These are phyloP conservation scores for Drosophila santomea DNA, from an alignment of 1,140 invertebrate species.

Conservation along the genomic window DNA sequence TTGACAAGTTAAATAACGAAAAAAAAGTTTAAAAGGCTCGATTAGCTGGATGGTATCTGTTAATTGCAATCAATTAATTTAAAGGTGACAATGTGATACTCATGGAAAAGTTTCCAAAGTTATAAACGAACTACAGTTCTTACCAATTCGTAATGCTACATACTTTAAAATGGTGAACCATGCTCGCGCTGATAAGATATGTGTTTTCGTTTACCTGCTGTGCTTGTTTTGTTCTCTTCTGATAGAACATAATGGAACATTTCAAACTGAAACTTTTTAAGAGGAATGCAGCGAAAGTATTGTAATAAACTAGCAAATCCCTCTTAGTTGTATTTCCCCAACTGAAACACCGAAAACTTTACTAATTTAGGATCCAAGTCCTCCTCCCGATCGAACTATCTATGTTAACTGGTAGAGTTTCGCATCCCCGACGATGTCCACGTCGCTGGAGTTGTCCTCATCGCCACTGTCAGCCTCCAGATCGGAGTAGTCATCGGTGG, in stretches of 20 bases:
- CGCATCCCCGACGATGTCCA: slow-evolving; percentile 82
- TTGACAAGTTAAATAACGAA: background rate
- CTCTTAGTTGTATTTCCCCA: slow-evolving; percentile 13
- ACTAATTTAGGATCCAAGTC: slow-evolving; percentile 15
- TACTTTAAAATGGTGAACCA: background rate
- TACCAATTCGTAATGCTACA: background rate
- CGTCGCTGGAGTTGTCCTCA: slow-evolving; percentile 82
- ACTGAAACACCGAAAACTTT: slow-evolving; percentile 8
- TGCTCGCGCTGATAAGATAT: background rate
- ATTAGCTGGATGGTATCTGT: background rate
- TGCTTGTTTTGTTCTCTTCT: background rate
- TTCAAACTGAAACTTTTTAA: background rate
- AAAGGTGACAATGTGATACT: background rate
- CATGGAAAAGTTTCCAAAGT: background rate
- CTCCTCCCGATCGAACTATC: slow-evolving; percentile 17
- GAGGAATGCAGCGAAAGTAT: no score
- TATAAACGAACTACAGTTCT: background rate
- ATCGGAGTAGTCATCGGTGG: slow-evolving; percentile 78
- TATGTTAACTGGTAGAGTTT: slow-evolving; percentile 83
- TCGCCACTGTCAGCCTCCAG: slow-evolving; percentile 74
- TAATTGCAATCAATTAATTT: background rate
- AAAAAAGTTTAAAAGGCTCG: background rate
- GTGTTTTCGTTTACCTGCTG: background rate
- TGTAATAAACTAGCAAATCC: background rate
- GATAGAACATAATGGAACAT: background rate